A percentile compares a stretch with the other conserved stretches of the same genome.
phyloP scores from a whole-genome alignment of 1,140 invertebrate species.

The Drosophila bipectinata region DNA sequence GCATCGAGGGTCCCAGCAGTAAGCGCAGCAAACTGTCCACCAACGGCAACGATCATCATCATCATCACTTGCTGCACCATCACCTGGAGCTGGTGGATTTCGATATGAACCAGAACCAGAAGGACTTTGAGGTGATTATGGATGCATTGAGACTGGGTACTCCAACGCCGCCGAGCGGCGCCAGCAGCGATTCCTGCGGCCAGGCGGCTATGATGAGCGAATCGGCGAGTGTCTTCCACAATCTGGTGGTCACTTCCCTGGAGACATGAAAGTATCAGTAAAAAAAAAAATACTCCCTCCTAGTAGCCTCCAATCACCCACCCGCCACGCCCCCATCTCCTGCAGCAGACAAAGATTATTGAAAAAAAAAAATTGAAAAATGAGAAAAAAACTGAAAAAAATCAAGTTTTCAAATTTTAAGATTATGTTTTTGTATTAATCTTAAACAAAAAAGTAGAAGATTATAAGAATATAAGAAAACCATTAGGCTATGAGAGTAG shows the following conservation, averaged over 20 bases:
- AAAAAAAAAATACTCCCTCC: slow-evolving; percentile 1
- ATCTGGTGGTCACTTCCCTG: slow-evolving; percentile 87
- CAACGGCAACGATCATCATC: slow-evolving; percentile 4
- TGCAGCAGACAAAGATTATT: slow-evolving; percentile 38
- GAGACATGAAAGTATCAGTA: slow-evolving; percentile 86
- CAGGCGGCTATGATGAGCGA: slow-evolving; percentile 89
- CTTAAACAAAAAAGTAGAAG: not conserved
- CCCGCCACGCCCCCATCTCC: too few species aligned
- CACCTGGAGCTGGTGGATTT: slow-evolving; percentile 83
- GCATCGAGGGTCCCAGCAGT: slow-evolving; percentile 15
- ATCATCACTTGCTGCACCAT: slow-evolving; percentile 27
- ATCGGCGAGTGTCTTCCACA: slow-evolving; percentile 88
- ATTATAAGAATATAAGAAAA: not conserved
- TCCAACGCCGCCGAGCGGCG: slow-evolving; percentile 82
- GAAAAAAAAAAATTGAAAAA: not conserved
- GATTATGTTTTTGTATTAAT: not conserved
- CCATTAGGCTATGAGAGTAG: slow-evolving; percentile 12
- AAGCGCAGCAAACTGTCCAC: slow-evolving; percentile 49
- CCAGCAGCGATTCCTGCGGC: slow-evolving; percentile 85
- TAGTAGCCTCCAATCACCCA: not conserved
- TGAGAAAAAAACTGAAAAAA: not conserved
- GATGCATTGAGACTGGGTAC: slow-evolving; percentile 83
- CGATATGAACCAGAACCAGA: slow-evolving; percentile 83
- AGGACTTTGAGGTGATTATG: slow-evolving; percentile 84
- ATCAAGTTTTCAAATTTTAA: too few species aligned